Evolutionary conservation across 2,113 vertebrate genomes (phyloP), one percentile per base, ranked within the genome.

Genomic region (Dasyornis broadbenti): DNA sequence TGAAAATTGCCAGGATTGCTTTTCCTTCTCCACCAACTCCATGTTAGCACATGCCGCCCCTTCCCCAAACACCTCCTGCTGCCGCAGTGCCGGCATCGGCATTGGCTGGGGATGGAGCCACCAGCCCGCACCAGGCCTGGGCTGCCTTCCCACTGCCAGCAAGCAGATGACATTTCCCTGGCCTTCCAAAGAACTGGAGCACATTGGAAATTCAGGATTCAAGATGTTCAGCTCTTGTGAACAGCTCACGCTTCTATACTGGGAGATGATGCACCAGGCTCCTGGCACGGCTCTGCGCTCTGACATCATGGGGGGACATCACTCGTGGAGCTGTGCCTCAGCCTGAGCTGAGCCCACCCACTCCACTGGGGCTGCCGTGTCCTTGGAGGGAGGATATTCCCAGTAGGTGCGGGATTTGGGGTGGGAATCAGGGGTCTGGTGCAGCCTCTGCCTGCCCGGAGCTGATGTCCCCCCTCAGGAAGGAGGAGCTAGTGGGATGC

Each of bases 161-260:
- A 0, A 77, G 87, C 59, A 92, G 85, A 91, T 92, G 90, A 87
- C 87, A 88, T 85, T 90, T 73, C 56, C 16, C 39, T 44, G 75
- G 78, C 81, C 47, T 96, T 81, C 87, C 78, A 47, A 35, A 73
- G 91, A 61, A 19, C 76, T 90, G 87, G 83, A 92, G 70, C 3
- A 1, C 27, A 19, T 91, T 73, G 81, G 82, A 76, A 91, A 91
- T 79, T 85, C 59, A 87, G 75, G 75, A 89, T 85, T 89, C 87
- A 89, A 95, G 90, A 95, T 94, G 94, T 95, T 96, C 83, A 39
- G 70, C 89, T 94, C 81, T 35, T 50, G 31, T 13, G 65, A 95
- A 76, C 87, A 92, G 87, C 70, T 92, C 84, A 82, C 7, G 10
- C 75, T 95, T 80, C 95, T 97, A 87, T 92, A 87, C 90, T 72